Conservation (phyloP, 2,888 invertebrate genomes). For the Uloborus plumipes region DNA sequence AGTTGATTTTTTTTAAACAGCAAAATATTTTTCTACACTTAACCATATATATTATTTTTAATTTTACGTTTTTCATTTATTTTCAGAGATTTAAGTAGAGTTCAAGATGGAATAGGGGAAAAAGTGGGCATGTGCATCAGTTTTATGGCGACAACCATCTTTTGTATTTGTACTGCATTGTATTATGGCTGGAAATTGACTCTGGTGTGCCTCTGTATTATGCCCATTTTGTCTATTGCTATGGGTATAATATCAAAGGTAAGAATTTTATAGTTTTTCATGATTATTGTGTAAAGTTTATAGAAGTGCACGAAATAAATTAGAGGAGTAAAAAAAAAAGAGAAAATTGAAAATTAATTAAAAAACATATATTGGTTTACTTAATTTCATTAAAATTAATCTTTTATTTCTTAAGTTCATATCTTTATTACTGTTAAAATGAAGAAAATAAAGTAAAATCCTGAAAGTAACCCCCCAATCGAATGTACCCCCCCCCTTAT, state of each 20-base stretch:
- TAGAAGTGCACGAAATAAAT: not conserved
- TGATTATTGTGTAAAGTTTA: not conserved
- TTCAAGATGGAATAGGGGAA: constrained; percentile 88
- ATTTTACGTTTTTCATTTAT: not conserved
- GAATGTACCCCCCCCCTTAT: too few species aligned
- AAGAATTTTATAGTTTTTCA: not conserved
- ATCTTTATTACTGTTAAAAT: not conserved
- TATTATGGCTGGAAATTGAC: constrained; percentile 86
- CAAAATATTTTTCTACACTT: too few species aligned
- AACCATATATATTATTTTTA: too few species aligned
- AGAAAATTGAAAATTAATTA: too few species aligned
- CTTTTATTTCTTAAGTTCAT: not conserved
- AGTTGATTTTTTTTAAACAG: too few species aligned
- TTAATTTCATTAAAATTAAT: not conserved
- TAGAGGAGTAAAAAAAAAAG: too few species aligned
- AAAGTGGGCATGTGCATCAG: constrained; percentile 83
- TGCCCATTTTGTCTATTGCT: constrained; percentile 82
- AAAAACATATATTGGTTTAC: not conserved
- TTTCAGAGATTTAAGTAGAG: constrained; percentile 75
- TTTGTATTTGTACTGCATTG: constrained; percentile 81
- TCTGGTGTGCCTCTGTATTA: constrained; percentile 81
- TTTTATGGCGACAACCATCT: constrained; percentile 79
- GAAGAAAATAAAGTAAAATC: too few species aligned
- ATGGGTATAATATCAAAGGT: constrained; percentile 83
- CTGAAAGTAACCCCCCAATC: too few species aligned